These are phyloP conservation scores for Amphibalanus amphitrite DNA, from an alignment of 1,140 invertebrate species.

Conservation along the genomic window DNA sequence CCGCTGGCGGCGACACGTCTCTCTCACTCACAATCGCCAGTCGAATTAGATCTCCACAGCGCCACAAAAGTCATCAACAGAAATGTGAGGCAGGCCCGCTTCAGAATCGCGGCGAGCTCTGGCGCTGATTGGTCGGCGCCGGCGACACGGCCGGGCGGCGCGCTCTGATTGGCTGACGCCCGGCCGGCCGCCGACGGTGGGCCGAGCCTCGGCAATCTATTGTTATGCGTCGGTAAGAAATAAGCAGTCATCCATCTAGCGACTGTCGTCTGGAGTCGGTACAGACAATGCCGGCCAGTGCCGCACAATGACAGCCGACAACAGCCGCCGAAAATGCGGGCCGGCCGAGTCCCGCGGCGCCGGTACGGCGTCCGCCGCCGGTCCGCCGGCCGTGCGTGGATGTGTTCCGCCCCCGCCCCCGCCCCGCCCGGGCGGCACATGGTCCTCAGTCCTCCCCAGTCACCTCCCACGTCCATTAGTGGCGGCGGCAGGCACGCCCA, in stretches of 20 bases:
- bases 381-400: too few species aligned
- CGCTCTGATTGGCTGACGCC: background rate
- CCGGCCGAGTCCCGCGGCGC: too few species aligned
- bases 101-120: background rate
- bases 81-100: constrained; percentile 1
- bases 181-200: background rate
- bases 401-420: too few species aligned
- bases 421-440: too few species aligned
- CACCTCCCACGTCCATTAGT: too few species aligned
- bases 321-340: background rate
- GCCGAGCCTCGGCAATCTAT: background rate
- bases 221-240: background rate
- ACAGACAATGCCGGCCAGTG: background rate
- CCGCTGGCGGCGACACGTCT: background rate
- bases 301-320: background rate
- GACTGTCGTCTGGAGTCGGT: background rate
- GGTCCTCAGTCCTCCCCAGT: too few species aligned
- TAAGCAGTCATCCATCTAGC: background rate
- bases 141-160: background rate
- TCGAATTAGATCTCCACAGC: background rate
- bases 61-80: background rate
- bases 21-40: constrained; percentile 1
- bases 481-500: too few species aligned
- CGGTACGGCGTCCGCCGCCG: too few species aligned
- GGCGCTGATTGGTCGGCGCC: background rate